Base-by-base conservation (phyloP, 2,888 invertebrate species). In the Spialia ferax region DNA sequence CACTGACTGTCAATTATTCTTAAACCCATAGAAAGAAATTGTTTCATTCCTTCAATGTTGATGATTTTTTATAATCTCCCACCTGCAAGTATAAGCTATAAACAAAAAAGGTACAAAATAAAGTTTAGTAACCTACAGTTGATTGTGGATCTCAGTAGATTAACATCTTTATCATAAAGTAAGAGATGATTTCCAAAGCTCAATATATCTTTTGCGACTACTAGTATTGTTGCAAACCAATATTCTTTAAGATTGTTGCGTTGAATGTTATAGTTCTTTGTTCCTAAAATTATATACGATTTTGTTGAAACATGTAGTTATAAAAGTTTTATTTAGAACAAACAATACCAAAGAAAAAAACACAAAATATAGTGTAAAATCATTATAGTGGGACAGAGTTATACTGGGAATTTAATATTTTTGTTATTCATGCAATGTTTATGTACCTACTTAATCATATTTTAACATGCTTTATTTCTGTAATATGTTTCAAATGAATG, bases 71-170 rank as follows among this genome's bases (percentile, higher is more conserved):
- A 38, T n/a, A n/a, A 38, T n/a, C 1, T 38, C n/a, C 38, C 38
- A 2, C n/a, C n/a, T 38, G 18, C 5, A 11, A 50, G n/a, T 22
- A 13, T 50, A 4, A 50, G 23, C 11, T 8, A 23, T 10, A 50
- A 23, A 50, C 22, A 35, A 11, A 35, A 13, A 6, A 23, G 7
- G n/a, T 29, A 15, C 5, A 55, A 55, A 50, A 13, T 55, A 67
- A 75, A 82, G 81, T 91, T 89, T 87, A 90, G 90, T 91, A 91
- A 91, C 83, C 87, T 90, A 87, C 89, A 91, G 84, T 84, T 91
- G 93, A 91, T 91, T 93, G 92, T 91, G 87, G 91, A 92, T 92
- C 92, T 93, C 93, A 92, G 82, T 90, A 90, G 88, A 79, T 84
- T 75, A 48, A 76, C 74, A 77, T 71, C 74, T 75, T 73, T 84